Percentiles rank a stretch among this genome's conserved stretches.
These are phyloP conservation scores for Hestina assimilis DNA, from an alignment of 1,140 invertebrate genomes.

Conservation along the genomic window DNA sequence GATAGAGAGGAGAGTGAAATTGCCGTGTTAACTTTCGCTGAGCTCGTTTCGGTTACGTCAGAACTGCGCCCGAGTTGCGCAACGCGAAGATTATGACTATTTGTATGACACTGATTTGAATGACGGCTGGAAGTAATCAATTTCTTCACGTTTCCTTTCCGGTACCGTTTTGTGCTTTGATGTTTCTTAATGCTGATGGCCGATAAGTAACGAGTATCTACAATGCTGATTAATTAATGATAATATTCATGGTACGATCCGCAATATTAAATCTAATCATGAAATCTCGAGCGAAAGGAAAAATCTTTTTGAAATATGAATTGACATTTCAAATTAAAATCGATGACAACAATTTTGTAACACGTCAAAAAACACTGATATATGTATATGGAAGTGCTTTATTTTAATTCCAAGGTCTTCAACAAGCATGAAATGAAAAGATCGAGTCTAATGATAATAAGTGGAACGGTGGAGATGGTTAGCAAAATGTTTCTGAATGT, in stretches of 20 bases:
- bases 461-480: conserved; percentile 37
- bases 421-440: conserved; percentile 14
- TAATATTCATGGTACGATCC: not conserved
- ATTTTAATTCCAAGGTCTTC: conserved; percentile 14
- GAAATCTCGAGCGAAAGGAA: not conserved
- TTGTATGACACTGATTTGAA: conserved; percentile 69
- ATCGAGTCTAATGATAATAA: conserved; percentile 26
- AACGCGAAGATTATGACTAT: conserved; percentile 61
- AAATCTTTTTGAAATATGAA: not conserved
- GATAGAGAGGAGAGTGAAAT: conserved; percentile 69
- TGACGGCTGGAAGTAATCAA: conserved; percentile 58
- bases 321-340: not conserved
- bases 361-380: conserved; percentile 5
- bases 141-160: conserved; percentile 51
- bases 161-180: conserved; percentile 22
- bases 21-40: conserved; percentile 70
- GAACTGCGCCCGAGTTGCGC: conserved; percentile 47
- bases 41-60: conserved; percentile 73
- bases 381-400: conserved; percentile 10
- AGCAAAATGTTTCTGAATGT: conserved; percentile 50
- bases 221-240: conserved; percentile 27
- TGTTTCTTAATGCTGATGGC: conserved; percentile 19
- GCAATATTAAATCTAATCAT: conserved; percentile 7
- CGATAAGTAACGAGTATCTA: conserved; percentile 12
- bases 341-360: not conserved